phyloP scores from a whole-genome alignment of 1,140 invertebrate genomes.

The Choristoneura fumiferana region DNA sequence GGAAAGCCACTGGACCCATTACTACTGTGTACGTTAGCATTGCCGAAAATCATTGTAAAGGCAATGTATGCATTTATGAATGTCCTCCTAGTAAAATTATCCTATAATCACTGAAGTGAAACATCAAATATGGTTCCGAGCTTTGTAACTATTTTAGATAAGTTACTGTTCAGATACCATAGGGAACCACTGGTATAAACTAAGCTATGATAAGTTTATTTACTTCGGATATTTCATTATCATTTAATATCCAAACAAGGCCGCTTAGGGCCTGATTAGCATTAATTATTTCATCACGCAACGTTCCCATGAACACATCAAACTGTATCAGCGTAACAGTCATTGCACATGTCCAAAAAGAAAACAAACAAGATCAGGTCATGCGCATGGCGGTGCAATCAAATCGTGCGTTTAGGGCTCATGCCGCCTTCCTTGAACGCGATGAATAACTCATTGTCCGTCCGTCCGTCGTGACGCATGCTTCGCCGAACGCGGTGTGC shows the following conservation, averaged over 20 bases:
- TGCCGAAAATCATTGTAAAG: no score
- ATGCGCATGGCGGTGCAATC: constrained; percentile 52
- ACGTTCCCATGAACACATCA: constrained; percentile 15
- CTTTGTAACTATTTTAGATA: no score
- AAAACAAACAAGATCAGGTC: constrained; percentile 53
- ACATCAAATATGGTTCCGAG: no score
- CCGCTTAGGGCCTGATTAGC: constrained; percentile 5
- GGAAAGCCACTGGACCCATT: no score
- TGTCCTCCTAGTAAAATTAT: no score
- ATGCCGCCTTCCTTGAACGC: constrained; percentile 71
- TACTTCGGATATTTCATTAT: no score
- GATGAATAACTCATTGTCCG: constrained; percentile 77
- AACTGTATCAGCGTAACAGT: constrained; percentile 9
- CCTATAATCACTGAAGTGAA: no score
- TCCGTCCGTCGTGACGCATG: constrained; percentile 70
- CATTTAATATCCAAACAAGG: not conserved
- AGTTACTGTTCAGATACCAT: no score
- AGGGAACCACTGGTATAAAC: no score
- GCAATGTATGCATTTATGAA: no score
- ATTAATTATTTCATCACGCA: constrained; percentile 14
- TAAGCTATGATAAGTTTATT: no score
- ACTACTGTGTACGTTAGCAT: no score
- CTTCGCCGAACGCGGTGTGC: constrained; percentile 61
- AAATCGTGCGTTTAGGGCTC: constrained; percentile 68
- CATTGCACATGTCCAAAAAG: constrained; percentile 40